A percentile compares a stretch with the other conserved stretches of the same genome.
These are phyloP conservation scores for Eupithecia subfuscata DNA, from an alignment of 2,888 invertebrate species.

Conservation along the genomic window DNA sequence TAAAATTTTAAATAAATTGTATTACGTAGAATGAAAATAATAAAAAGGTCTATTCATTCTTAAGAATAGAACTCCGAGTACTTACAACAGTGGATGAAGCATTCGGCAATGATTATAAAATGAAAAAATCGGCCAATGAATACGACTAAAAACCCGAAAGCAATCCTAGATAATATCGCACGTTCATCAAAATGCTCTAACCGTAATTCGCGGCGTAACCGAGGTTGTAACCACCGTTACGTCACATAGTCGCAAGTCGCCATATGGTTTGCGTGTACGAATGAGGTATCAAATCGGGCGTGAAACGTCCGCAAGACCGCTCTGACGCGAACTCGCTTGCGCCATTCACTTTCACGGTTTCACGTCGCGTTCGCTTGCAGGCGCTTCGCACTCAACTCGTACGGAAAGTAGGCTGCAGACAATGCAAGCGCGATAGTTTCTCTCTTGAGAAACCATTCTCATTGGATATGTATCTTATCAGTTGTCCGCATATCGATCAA, in stretches of 20 bases:
- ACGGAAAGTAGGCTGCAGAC: slow-evolving; percentile 80
- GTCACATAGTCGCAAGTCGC: slow-evolving; percentile 53
- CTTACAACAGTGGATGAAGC: background rate
- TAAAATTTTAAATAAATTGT: background rate
- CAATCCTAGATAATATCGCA: slow-evolving; percentile 36
- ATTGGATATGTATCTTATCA: slow-evolving; percentile 59
- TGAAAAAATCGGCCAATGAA: background rate
- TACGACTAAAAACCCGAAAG: slow-evolving; percentile 6
- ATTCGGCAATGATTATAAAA: background rate
- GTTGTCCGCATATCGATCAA: slow-evolving; percentile 37
- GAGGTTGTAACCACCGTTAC: slow-evolving; percentile 51
- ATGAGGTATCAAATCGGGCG: slow-evolving; percentile 70
- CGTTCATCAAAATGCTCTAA: slow-evolving; percentile 50
- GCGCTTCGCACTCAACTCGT: slow-evolving; percentile 55
- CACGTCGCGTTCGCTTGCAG: slow-evolving; percentile 63
- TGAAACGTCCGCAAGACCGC: slow-evolving; percentile 68
- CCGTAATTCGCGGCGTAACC: slow-evolving; percentile 41
- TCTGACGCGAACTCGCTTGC: slow-evolving; percentile 61
- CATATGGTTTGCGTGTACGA: slow-evolving; percentile 68
- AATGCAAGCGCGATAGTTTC: slow-evolving; percentile 73
- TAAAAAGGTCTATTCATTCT: background rate
- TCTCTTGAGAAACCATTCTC: slow-evolving; percentile 74
- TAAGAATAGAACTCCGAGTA: background rate
- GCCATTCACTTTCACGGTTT: slow-evolving; percentile 83
- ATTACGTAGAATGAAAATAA: background rate